phyloP scores from a whole-genome alignment of 2,888 invertebrate genomes.

The Morpho achilles region DNA sequence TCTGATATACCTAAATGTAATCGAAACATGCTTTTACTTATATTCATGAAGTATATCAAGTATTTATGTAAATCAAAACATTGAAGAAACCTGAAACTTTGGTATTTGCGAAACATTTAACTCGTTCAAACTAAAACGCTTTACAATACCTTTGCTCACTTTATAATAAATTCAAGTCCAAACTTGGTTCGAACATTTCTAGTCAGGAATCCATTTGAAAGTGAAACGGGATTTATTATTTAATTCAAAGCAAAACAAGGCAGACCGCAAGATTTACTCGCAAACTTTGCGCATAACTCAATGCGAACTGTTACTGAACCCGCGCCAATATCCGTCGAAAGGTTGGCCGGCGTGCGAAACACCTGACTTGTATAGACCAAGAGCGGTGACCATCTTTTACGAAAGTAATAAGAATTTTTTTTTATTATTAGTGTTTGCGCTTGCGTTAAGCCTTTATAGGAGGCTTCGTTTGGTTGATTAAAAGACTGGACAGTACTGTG shows the following conservation, averaged over 20 bases:
- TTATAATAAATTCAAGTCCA: not conserved
- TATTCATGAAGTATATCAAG: too few species aligned
- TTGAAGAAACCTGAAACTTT: too few species aligned
- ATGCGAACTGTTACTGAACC: constrained; percentile 23
- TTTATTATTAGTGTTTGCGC: not conserved
- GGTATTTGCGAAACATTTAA: too few species aligned
- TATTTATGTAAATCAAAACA: too few species aligned
- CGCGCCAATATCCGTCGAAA: constrained; percentile 36
- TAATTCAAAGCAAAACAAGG: constrained; percentile 21
- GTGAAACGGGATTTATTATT: constrained; percentile 16
- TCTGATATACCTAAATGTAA: too few species aligned
- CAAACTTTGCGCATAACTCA: constrained; percentile 47
- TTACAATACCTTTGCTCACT: too few species aligned
- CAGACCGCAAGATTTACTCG: constrained; percentile 29
- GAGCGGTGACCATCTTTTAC: not conserved
- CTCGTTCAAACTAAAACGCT: too few species aligned
- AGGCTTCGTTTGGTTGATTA: too few species aligned
- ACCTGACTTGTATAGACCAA: constrained; percentile 15
- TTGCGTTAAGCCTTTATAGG: too few species aligned
- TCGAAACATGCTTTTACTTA: too few species aligned
- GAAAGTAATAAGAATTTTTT: not conserved
- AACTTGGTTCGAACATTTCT: constrained; percentile 8
- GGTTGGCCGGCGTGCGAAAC: constrained; percentile 6
- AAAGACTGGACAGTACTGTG: too few species aligned
- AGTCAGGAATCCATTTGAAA: constrained; percentile 8